phyloP scores from a whole-genome alignment of 2,888 invertebrate genomes.

The Heliconius hortense region DNA sequence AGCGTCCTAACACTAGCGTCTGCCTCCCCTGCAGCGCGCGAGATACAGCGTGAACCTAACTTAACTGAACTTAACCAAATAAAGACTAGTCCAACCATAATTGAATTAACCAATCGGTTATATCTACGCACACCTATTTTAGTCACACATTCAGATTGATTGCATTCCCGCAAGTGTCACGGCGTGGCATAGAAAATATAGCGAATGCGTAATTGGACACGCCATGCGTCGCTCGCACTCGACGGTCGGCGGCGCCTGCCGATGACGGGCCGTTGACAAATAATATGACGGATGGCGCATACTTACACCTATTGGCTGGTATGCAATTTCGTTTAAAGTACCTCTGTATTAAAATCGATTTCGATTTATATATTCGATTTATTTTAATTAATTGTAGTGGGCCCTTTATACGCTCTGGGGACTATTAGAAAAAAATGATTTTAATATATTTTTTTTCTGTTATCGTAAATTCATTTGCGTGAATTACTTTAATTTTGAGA shows the following conservation, averaged over 20 bases:
- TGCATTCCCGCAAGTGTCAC: constrained; percentile 68
- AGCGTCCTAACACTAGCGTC: no score
- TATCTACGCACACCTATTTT: neutral
- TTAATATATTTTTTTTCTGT: neutral
- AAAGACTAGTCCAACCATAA: neutral
- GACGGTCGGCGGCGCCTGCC: constrained; percentile 63
- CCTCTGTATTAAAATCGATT: constrained; percentile 25
- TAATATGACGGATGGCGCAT: constrained; percentile 71
- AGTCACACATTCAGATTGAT: constrained; percentile 63
- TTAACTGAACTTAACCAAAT: neutral
- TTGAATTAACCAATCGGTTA: neutral
- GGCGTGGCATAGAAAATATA: constrained; percentile 78
- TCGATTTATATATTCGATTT: neutral
- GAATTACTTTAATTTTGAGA: neutral
- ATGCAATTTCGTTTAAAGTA: constrained; percentile 61
- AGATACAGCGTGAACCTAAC: no score
- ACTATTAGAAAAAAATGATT: neutral
- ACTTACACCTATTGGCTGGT: constrained; percentile 58
- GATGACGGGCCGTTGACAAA: constrained; percentile 73
- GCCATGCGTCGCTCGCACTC: constrained; percentile 68
- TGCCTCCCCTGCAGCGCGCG: no score
- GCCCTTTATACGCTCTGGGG: neutral
- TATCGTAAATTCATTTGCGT: neutral
- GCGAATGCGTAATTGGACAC: constrained; percentile 77
- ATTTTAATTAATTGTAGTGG: neutral